Evolutionary conservation across 2,888 invertebrate species (phyloP).

Genomic region (Biston betularia): DNA sequence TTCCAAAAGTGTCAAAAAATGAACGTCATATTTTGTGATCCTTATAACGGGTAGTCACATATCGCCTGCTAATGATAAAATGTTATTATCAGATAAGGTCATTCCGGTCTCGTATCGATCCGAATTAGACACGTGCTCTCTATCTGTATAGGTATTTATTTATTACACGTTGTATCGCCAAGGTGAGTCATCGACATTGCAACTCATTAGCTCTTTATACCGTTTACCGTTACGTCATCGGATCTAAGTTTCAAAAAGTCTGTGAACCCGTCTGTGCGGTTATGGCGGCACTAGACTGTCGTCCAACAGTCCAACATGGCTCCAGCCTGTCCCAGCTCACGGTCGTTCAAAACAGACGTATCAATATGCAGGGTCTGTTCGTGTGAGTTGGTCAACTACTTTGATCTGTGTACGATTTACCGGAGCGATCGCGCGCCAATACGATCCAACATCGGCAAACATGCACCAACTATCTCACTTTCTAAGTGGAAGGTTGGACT

Average conservation of each 20-base stretch:
- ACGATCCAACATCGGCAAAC: too few species aligned
- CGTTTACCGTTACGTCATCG: slow-evolving; percentile 18
- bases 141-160: not conserved
- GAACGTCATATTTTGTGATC: too few species aligned
- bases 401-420: too few species aligned
- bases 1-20: too few species aligned
- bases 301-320: too few species aligned
- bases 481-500: too few species aligned
- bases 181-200: slow-evolving; percentile 33
- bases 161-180: slow-evolving; percentile 14
- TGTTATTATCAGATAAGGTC: slow-evolving; percentile 6
- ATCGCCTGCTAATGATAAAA: slow-evolving; percentile 6
- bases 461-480: too few species aligned
- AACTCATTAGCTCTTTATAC: slow-evolving; percentile 9
- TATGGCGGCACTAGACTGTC: not conserved
- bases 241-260: slow-evolving; percentile 8
- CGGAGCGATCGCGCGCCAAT: too few species aligned
- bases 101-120: slow-evolving; percentile 17
- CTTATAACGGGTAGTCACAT: not conserved
- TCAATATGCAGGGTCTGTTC: too few species aligned
- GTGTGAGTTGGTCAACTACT: too few species aligned
- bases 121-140: slow-evolving; percentile 24
- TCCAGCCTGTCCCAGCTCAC: too few species aligned
- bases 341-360: too few species aligned
- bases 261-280: not conserved